These are phyloP conservation scores for Drosophila testacea DNA, from an alignment of 2,888 invertebrate species.

Conservation along the genomic window DNA sequence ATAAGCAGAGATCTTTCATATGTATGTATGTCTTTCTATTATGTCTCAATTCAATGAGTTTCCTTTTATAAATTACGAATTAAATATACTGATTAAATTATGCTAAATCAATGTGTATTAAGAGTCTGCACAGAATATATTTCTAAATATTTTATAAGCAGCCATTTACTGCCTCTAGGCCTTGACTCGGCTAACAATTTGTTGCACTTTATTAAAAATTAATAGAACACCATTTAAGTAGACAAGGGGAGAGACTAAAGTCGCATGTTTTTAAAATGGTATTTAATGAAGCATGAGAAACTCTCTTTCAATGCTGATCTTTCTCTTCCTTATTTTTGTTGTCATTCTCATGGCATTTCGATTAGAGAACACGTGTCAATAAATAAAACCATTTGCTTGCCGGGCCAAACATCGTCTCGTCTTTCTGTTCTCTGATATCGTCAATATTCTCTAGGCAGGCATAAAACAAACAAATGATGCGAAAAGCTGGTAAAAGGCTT, in stretches of 20 bases:
- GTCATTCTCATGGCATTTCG: constrained; percentile 35
- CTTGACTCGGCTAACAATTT: background rate
- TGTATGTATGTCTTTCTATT: background rate
- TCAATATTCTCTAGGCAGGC: constrained; percentile 51
- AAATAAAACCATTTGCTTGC: constrained; percentile 77
- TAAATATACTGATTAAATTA: background rate
- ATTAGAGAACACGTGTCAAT: constrained; percentile 80
- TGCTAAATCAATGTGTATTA: background rate
- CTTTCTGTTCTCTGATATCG: constrained; percentile 14
- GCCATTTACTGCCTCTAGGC: background rate
- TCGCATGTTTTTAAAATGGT: constrained; percentile 34
- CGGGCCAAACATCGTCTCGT: constrained; percentile 3
- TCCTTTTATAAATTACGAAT: background rate
- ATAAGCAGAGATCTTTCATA: background rate
- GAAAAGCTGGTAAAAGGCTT: constrained; percentile 79
- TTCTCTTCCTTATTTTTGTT: background rate
- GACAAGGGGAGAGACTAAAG: constrained; percentile 1
- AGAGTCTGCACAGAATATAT: background rate
- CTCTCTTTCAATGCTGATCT: constrained; percentile 31
- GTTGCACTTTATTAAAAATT: constrained; percentile 4
- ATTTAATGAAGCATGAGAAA: constrained; percentile 74
- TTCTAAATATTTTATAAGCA: constrained; percentile 2
- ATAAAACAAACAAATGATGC: constrained; percentile 78
- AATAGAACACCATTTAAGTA: background rate
- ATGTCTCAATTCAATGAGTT: background rate